Conservation (phyloP, 2,113 vertebrate genomes). For the Pantherophis guttatus region DNA sequence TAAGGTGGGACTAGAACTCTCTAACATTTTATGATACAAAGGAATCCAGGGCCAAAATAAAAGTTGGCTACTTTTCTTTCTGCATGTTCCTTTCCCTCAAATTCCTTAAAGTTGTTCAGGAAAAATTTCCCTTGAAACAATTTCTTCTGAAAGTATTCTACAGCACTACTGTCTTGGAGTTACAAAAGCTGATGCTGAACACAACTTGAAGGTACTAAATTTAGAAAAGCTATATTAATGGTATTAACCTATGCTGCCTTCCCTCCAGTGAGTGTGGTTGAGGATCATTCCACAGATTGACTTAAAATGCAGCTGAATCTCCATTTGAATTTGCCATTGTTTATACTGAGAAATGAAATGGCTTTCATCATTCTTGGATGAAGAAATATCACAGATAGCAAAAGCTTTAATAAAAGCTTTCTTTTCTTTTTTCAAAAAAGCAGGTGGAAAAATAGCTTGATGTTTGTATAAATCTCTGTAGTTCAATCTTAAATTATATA, state of each 20-base stretch:
- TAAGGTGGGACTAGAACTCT: not conserved
- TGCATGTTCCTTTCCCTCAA: not conserved
- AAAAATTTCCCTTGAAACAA: not conserved
- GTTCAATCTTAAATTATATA: not conserved
- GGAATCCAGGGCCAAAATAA: not conserved
- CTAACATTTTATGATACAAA: not conserved
- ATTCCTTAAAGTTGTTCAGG: not conserved
- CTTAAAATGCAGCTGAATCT: not conserved
- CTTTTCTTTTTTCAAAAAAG: not conserved
- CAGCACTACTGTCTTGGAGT: not conserved
- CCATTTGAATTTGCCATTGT: not conserved
- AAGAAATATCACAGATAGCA: not conserved
- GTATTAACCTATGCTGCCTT: not conserved
- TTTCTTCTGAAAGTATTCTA: not conserved
- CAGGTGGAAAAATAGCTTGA: not conserved
- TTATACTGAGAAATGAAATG: not conserved
- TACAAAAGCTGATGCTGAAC: not conserved
- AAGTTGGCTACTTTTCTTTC: not conserved
- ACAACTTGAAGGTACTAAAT: not conserved
- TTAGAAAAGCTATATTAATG: not conserved
- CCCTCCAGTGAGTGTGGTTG: not conserved
- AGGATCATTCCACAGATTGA: not conserved
- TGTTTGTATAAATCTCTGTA: not conserved
- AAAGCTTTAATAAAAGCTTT: not conserved
- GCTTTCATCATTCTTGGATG: not conserved